These are phyloP conservation scores for Meghimatium bilineatum DNA, from an alignment of 2,888 invertebrate genomes.

Conservation along the genomic window DNA sequence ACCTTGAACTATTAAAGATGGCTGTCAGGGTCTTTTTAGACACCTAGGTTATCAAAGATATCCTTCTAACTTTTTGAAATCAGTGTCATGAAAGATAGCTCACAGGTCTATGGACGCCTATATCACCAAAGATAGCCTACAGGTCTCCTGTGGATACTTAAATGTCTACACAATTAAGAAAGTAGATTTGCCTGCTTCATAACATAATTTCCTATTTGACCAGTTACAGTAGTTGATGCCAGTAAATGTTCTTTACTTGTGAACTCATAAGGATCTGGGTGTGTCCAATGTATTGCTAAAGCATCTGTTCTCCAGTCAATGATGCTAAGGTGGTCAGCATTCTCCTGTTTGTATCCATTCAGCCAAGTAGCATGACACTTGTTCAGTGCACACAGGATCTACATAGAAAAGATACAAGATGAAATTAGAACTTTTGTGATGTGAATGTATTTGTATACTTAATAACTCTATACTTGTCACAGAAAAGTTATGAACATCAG, in stretches of 20 bases:
- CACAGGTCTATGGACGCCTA: too few species aligned
- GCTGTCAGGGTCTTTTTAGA: too few species aligned
- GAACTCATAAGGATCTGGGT: slow-evolving; percentile 65
- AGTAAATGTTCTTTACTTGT: slow-evolving; percentile 54
- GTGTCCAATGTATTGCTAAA: slow-evolving; percentile 70
- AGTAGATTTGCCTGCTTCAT: slow-evolving; percentile 53
- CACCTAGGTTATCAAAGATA: too few species aligned
- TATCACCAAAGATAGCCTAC: background rate
- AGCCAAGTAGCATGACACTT: slow-evolving; percentile 66
- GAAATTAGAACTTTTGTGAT: too few species aligned
- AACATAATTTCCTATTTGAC: slow-evolving; percentile 61
- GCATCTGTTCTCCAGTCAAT: slow-evolving; percentile 65
- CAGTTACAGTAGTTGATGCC: slow-evolving; percentile 56
- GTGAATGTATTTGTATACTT: too few species aligned
- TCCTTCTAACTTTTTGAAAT: too few species aligned
- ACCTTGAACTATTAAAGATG: too few species aligned
- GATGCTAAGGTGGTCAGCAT: slow-evolving; percentile 58
- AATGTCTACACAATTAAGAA: background rate
- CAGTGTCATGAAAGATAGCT: too few species aligned
- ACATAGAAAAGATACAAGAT: background rate
- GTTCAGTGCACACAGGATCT: slow-evolving; percentile 61
- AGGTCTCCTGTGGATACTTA: background rate
- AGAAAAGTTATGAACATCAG: too few species aligned
- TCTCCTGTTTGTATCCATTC: slow-evolving; percentile 60
- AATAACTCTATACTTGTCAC: too few species aligned